Base-by-base conservation (phyloP, 2,797 vertebrate genomes). In the Chiroxiphia lanceolata region DNA sequence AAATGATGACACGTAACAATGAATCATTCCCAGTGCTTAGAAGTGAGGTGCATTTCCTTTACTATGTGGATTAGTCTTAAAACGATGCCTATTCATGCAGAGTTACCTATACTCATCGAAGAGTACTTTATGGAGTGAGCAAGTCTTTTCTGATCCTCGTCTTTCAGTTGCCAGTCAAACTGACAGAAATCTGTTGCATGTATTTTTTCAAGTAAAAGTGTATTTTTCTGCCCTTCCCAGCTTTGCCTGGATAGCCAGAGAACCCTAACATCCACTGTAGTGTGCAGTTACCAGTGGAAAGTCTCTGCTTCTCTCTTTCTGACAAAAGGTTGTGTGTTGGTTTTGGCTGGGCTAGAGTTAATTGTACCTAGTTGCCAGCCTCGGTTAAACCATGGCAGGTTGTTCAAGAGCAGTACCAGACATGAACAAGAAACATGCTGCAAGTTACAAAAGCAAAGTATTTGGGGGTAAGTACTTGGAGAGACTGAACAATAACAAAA, bases 401-500 rank as follows among this genome's bases (percentile, higher is more conserved):
- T 88, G 71, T 31, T 93, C 80, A 89, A 82, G 86, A 90, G 57
- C 40, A 87, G 51, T 13, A 92, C 31, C 33, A 89, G 45, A 82
- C 70, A 42, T 0, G 16, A 91, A 70, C n/a, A 45, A 69, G 80
- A 78, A 33, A 65, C 60, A 61, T 0, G 1, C 27, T 89, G 70
- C 40, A 95, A 75, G 18, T 90, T 82, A 92, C 44, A 95, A 91
- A 93, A 89, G 53, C 70, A 84, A 63, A 93, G 51, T 70, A 53
- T 96, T 80, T 85, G 38, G 78, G 83, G 45, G 65, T 89, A 75
- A 95, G 42, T 77, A 54, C 74, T 95, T 80, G 56, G 56, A 90
- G 71, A 95, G 56, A 75, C 31, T 57, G 85, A 95, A 94, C 85
- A 94, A 94, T 89, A 94, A 82, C 53, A 95, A 77, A 95, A 96